Conservation (phyloP, 2,888 invertebrate species). For the Phyto melanocephala region DNA sequence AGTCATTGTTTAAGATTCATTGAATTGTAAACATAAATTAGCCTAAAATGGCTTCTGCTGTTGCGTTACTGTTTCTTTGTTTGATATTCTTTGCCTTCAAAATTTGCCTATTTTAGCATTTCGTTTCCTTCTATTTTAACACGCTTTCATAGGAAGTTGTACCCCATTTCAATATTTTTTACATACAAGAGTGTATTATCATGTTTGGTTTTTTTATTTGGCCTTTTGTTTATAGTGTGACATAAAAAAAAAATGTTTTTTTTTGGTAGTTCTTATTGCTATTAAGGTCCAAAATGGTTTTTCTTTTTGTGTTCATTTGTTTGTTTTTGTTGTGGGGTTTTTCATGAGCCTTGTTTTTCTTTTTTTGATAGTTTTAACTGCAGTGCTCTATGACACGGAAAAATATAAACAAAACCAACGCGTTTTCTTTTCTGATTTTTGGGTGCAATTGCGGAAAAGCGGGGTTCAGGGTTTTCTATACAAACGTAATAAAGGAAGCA, state of each 20-base stretch:
- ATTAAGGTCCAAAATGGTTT: neutral
- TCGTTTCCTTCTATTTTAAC: neutral
- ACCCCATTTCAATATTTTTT: neutral
- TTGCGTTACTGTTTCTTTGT: neutral
- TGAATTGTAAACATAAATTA: constrained; percentile 53
- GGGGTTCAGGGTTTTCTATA: neutral
- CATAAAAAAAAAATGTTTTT: constrained; percentile 9
- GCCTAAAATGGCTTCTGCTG: constrained; percentile 5
- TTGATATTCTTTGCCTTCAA: neutral
- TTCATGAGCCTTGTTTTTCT: constrained; percentile 16
- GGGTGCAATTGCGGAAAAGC: too few species aligned
- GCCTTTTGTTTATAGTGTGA: constrained; percentile 34
- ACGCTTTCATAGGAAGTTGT: neutral
- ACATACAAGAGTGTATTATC: neutral
- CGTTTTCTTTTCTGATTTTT: neutral
- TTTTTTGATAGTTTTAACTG: constrained; percentile 59
- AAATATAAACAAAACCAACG: constrained; percentile 1
- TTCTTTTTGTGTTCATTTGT: constrained; percentile 20
- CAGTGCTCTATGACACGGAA: constrained; percentile 24
- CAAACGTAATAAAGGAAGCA: neutral
- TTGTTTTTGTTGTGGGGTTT: constrained; percentile 23
- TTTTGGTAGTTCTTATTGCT: neutral
- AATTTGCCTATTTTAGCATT: constrained; percentile 15
- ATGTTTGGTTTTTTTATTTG: constrained; percentile 8
- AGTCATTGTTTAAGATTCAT: constrained; percentile 40